Base-by-base conservation (phyloP, 2,113 vertebrate species). In the Neogobius melanostomus region DNA sequence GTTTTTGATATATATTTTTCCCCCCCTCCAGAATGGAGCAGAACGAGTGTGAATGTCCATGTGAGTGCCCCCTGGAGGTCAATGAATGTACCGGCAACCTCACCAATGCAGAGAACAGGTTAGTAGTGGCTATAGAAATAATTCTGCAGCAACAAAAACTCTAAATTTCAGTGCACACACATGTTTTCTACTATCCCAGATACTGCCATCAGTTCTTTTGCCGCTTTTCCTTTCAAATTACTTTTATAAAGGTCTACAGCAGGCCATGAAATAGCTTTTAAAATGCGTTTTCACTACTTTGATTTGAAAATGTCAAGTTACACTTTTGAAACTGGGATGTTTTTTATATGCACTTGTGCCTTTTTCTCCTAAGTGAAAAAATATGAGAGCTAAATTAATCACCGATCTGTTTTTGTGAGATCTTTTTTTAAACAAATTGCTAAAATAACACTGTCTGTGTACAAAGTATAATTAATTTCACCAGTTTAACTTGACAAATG, bases 11-110 rank as follows among this genome's bases (percentile, higher is more conserved):
- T 21, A 21, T 21, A 21, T 21, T 21, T 21, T 2, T 2, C 21
- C 21, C 28, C 28, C 28, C 28, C 28, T 21, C 28, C 78, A 99
- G 98, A 81, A 99, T 99, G 97, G 98, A 99, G 53, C 98, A 99
- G 88, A 99, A 99, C 11, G 98, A 99, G 69, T 99, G 98, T 0
- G 97, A 99, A 80, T 99, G 98, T 82, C 98, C 98, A 0, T 99
- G 98, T 77, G 98, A 99, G 90, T 99, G 98, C 90, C 97, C 98
- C 63, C 94, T 99, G 75, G 98, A 99, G 93, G 97, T 99, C 67
- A 98, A 99, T 0, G 97, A 99, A 71, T 99, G 98, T 44, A 99
- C 97, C 0, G 98, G 98, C 80, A 99, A 97, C 87, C 95, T 99
- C 83, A 98, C 96, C 60, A 97, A 95, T 4, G 95, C 97, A 0